Evolutionary conservation across 1,140 invertebrate genomes (phyloP).

Genomic region (Hylaeus anthracinus): DNA sequence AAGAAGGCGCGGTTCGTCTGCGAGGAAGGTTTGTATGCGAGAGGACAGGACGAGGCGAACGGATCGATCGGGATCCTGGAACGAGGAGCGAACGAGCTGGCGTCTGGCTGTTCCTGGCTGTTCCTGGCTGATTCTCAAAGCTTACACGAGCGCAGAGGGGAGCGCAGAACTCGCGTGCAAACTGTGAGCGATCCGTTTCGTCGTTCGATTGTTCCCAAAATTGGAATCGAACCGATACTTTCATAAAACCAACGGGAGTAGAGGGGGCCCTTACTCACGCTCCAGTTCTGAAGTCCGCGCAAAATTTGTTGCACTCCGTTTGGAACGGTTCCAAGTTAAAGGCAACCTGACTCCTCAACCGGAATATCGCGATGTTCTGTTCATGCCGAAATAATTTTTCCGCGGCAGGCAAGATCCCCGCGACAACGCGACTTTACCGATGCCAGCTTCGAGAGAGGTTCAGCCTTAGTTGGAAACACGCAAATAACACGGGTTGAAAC

Average conservation of each 20-base stretch:
- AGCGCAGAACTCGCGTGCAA: constrained; percentile 5
- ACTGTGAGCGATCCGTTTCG: constrained; percentile 9
- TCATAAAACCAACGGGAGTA: background rate
- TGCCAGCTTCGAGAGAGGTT: background rate
- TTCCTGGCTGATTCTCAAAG: constrained; percentile 8
- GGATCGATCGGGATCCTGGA: background rate
- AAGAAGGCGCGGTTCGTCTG: constrained; percentile 76
- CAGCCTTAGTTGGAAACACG: background rate
- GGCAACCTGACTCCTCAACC: constrained; percentile 51
- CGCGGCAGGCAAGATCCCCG: constrained; percentile 13
- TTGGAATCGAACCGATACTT: constrained; percentile 35
- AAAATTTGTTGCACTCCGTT: constrained; percentile 57
- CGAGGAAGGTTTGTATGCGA: constrained; percentile 71
- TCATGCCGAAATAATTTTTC: constrained; percentile 59
- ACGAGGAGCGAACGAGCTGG: background rate
- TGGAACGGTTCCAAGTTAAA: constrained; percentile 56
- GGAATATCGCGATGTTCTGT: constrained; percentile 52
- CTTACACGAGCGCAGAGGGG: constrained; percentile 20
- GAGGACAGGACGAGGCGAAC: constrained; percentile 1
- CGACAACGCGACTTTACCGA: background rate
- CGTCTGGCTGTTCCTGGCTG: constrained; percentile 13
- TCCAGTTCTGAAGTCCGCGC: constrained; percentile 40
- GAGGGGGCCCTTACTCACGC: constrained; percentile 46
- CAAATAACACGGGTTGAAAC: background rate
- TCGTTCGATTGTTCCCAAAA: constrained; percentile 32